Evolutionary conservation across 2,113 vertebrate genomes (phyloP), one percentile per base, ranked within the genome.

Genomic region (Sebastes fasciatus): DNA sequence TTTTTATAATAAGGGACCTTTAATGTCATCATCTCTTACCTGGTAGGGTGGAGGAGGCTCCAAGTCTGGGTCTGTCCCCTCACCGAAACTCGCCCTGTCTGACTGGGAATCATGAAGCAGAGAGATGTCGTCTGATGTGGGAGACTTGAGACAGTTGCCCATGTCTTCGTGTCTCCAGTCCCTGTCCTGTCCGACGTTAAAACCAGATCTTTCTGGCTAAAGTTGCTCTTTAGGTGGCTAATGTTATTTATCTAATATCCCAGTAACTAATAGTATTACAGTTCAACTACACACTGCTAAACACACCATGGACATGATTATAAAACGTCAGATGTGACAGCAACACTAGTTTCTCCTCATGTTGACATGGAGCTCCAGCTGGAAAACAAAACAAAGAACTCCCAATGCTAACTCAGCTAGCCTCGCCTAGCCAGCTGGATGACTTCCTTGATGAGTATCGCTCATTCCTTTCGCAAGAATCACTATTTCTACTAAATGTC

Each of bases 71-170:
- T 98, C 97, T n/a, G 95, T 93, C 70, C 97, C 97, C 58, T 98
- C 97, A 40, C 96, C 97, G 86, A 97, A 97, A 91, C 97, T 98
- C 67, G 96, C 96, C 86, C 96, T 92, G 94, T 98, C 97, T 43
- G 97, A 97, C 95, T 97, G 97, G 57, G 97, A 97, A 85, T 99
- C 97, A 73, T 97, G 97, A 7, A 99, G 96, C 91, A 98, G 93
- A 71, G 97, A 98, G 79, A 98, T 98, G 93, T 99, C 97, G 92
- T 98, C 97, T 54, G 97, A 97, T 63, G 97, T 98, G 64, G 96
- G 97, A 69, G 97, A 97, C 91, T 97, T 98, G 61, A 99, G 95
- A 94, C 97, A 99, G 93, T 98, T 99, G 86, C 97, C 97, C 97
- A 98, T 98, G 79, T 96, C 94, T 91, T 51, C 77, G 84, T 60